These are phyloP conservation scores for Neolamprologus kungweensis DNA, from an alignment of 2,113 vertebrate genomes.

Conservation along the genomic window DNA sequence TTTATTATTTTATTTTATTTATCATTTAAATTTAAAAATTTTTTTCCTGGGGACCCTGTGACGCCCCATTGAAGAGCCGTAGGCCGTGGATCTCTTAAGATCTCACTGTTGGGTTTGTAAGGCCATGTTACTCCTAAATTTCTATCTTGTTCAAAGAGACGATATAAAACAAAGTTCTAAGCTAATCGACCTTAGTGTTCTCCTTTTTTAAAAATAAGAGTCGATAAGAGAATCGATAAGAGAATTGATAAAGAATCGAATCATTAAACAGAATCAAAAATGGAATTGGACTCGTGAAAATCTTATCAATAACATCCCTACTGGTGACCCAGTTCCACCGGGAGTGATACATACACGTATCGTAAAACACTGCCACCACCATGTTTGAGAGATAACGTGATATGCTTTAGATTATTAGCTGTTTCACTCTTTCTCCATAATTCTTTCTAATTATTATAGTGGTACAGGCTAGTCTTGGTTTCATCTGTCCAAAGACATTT, in stretches of 20 bases:
- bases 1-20: neutral
- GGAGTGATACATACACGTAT: neutral
- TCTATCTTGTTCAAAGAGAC: neutral
- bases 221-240: neutral
- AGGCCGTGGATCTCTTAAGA: no score
- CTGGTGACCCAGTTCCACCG: neutral
- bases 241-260: fast-evolving
- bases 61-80: fast-evolving
- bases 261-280: neutral
- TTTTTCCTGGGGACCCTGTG: neutral
- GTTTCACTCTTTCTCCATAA: neutral
- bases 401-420: neutral
- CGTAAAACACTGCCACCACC: neutral
- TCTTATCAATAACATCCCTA: neutral
- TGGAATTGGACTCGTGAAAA: neutral
- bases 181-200: fast-evolving
- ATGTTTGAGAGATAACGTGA: neutral
- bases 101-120: no score
- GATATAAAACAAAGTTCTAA: neutral
- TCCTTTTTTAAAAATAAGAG: neutral
- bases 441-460: neutral
- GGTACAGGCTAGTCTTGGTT: neutral
- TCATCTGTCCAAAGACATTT: neutral
- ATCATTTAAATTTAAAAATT: neutral
- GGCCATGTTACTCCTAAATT: no score